Base-by-base conservation (phyloP, 2,113 vertebrate genomes). In the Boleophthalmus pectinirostris region DNA sequence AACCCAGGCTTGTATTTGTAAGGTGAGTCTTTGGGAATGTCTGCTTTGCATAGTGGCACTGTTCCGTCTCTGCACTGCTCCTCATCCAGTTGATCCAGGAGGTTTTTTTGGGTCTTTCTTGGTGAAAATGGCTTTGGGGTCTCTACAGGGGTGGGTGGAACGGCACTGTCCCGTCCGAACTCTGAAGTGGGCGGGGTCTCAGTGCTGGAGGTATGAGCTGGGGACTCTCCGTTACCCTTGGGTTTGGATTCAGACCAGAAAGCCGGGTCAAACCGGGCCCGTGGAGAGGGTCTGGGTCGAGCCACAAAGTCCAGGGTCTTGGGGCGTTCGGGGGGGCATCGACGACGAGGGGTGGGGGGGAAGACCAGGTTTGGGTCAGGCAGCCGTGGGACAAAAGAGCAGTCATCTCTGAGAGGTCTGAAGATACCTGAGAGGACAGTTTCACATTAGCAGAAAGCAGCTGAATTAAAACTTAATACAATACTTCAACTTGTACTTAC, bases 261-360 rank as follows among this genome's bases (percentile, higher is more conserved):
- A 3, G 94, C 93, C 3, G 94, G 93, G 53, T 97, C 97, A 20
- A 94, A 89, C 57, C 95, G 94, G 0, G 95, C 92, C 71, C 96
- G 93, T 2, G 96, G 95, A 12, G 95, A 96, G 33, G 97, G 97
- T 33, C 97, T 96, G 8, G 97, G 97, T 57, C 97, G 93, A 18
- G 95, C 95, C 65, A 97, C 90, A 82, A 99, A 96, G 89, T 99
- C 97, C 81, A 98, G 65, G 1, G 97, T 99, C 90, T 98, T 98
- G 73, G 97, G 97, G 69, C 97, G 96, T 89, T 98, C 97, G 18
- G 96, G 93, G 24, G 95, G 94, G 80, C 96, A 94, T 87, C 97
- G 94, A 35, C 96, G 96, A 38, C 97, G 94, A 0, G 96, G 97
- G 14, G 96, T 97, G 6, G 96, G 97, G 68, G 97, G 97, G 51